phyloP scores from a whole-genome alignment of 1,140 invertebrate genomes.

The Drosophila dunni region DNA sequence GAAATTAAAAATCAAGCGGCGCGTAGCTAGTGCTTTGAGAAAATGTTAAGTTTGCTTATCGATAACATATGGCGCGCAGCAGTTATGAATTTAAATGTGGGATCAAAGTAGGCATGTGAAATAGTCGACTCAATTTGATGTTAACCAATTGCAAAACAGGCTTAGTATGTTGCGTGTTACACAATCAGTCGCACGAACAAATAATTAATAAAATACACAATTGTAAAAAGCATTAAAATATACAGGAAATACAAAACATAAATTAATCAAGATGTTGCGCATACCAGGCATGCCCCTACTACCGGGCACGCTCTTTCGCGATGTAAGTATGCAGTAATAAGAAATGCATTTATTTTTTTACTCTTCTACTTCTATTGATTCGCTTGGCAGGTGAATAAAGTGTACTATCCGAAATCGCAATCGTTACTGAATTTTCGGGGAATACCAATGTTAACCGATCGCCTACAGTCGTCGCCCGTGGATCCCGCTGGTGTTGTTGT shows the following conservation, averaged over 20 bases:
- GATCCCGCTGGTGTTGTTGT: constrained; percentile 54
- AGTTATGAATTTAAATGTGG: not conserved
- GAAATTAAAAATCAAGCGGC: too few relatives aligned
- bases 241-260: constrained; percentile 15
- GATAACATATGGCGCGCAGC: constrained; percentile 4
- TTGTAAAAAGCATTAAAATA: constrained; percentile 11
- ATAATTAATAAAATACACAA: constrained; percentile 29
- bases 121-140: not conserved
- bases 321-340: constrained; percentile 58
- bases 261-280: constrained; percentile 65
- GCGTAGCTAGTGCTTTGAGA: too few relatives aligned
- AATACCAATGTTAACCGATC: constrained; percentile 84
- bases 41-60: not conserved
- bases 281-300: constrained; percentile 80
- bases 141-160: not conserved
- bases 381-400: constrained; percentile 85
- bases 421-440: constrained; percentile 73
- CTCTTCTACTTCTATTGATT: not conserved
- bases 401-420: constrained; percentile 85
- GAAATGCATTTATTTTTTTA: not conserved
- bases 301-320: constrained; percentile 76
- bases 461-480: constrained; percentile 42
- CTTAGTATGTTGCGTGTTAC: constrained; percentile 28
- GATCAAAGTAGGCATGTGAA: constrained; percentile 22
- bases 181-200: constrained; percentile 33